phyloP scores from a whole-genome alignment of 2,113 vertebrate genomes.

The Glaucomys volans region DNA sequence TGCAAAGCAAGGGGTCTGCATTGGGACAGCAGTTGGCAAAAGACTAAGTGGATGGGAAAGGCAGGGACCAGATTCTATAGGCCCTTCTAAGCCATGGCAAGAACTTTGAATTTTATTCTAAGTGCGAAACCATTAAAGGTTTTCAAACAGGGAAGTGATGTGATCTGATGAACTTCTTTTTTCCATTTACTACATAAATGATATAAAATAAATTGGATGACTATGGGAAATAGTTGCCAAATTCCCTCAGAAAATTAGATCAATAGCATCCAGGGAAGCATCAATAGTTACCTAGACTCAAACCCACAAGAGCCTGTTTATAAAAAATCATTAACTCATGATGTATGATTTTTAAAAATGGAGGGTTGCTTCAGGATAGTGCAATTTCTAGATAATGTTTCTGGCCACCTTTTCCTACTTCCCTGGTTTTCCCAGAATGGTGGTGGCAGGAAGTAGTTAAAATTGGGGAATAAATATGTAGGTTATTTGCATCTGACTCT shows the following conservation, averaged over 20 bases:
- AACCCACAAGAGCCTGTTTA: neutral
- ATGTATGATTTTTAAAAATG: conserved; percentile 40
- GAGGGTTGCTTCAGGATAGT: neutral
- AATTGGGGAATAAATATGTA: conserved; percentile 44
- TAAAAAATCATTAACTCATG: neutral
- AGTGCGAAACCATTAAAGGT: neutral
- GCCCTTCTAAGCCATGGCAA: neutral
- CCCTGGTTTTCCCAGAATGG: conserved; percentile 59
- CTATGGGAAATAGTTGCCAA: neutral
- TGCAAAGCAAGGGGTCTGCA: neutral
- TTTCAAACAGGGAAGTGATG: neutral
- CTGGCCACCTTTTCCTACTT: neutral
- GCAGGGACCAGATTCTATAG: too few relatives aligned
- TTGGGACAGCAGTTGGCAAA: neutral
- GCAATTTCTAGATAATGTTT: neutral
- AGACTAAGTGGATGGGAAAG: too few relatives aligned
- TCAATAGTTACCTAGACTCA: neutral
- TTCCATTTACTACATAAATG: neutral
- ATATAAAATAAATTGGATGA: neutral
- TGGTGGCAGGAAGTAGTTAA: neutral
- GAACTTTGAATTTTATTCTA: neutral
- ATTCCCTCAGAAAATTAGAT: neutral
- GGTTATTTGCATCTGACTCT: conserved; percentile 62
- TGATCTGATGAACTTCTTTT: neutral
- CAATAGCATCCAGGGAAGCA: neutral